These are phyloP conservation scores for Rynchops niger DNA, from an alignment of 2,113 vertebrate genomes.

Conservation along the genomic window DNA sequence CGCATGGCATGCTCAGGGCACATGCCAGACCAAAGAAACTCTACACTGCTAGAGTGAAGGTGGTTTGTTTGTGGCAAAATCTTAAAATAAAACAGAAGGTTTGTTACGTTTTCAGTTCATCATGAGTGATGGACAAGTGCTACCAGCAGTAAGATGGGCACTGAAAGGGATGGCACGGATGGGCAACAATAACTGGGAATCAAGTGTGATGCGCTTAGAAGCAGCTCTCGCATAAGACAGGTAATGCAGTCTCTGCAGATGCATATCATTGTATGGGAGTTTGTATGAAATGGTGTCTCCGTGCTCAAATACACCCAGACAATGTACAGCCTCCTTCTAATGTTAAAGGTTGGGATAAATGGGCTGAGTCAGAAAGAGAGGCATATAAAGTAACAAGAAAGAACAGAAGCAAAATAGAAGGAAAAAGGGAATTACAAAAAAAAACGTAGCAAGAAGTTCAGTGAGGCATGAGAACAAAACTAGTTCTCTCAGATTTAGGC, in stretches of 20 bases:
- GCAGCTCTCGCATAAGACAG: neutral
- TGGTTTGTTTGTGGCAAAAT: neutral
- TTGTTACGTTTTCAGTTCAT: neutral
- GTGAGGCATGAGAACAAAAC: neutral
- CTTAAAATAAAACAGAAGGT: neutral
- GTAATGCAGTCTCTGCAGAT: neutral
- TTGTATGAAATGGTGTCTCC: neutral
- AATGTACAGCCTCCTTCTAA: neutral
- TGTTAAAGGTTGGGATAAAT: neutral
- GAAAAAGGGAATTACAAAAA: neutral
- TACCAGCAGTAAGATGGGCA: neutral
- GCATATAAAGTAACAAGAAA: neutral
- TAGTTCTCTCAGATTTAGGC: neutral
- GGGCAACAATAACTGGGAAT: neutral
- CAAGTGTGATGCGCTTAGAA: fast-evolving
- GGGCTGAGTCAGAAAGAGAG: neutral
- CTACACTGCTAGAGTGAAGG: neutral
- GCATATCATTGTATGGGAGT: neutral
- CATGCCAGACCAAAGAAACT: neutral
- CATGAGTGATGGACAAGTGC: neutral
- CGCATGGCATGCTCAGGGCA: neutral
- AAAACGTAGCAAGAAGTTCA: neutral
- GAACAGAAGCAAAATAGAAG: neutral
- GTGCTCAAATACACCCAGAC: neutral
- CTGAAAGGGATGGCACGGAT: neutral